These are phyloP conservation scores for Chironomus striatipennis DNA, from an alignment of 1,140 invertebrate species.

Conservation along the genomic window DNA sequence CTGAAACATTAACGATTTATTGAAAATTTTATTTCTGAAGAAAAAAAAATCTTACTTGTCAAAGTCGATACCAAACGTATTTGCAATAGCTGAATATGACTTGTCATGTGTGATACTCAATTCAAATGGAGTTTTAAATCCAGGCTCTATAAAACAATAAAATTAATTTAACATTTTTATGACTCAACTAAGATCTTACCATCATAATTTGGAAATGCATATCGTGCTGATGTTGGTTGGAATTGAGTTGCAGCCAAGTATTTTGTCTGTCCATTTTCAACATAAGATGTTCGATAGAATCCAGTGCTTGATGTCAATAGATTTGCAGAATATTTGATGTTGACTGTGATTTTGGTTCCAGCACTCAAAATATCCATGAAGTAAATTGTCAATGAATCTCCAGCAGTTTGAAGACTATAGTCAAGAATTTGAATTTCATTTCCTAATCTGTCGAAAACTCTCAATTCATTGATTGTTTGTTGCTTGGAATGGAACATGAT, in stretches of 20 bases:
- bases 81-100: neutral
- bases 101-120: neutral
- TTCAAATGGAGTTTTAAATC: constrained; percentile 39
- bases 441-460: constrained; percentile 22
- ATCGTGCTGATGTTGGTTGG: constrained; percentile 48
- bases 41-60: neutral
- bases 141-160: constrained; percentile 43
- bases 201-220: constrained; percentile 54
- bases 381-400: neutral
- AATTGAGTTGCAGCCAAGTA: constrained; percentile 45
- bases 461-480: constrained; percentile 36
- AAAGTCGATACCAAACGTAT: neutral
- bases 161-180: too few species aligned
- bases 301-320: neutral
- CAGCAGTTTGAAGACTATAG: neutral
- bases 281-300: neutral
- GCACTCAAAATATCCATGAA: neutral
- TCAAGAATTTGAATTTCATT: constrained; percentile 11
- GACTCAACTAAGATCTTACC: neutral
- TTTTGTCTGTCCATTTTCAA: neutral
- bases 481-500: constrained; percentile 1
- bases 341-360: neutral
- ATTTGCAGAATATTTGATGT: neutral
- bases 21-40: too few species aligned
- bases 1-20: neutral